Evolutionary conservation across 2,888 invertebrate genomes (phyloP), one percentile per base, ranked within the genome.

Genomic region (Stictocephala bisonia): DNA sequence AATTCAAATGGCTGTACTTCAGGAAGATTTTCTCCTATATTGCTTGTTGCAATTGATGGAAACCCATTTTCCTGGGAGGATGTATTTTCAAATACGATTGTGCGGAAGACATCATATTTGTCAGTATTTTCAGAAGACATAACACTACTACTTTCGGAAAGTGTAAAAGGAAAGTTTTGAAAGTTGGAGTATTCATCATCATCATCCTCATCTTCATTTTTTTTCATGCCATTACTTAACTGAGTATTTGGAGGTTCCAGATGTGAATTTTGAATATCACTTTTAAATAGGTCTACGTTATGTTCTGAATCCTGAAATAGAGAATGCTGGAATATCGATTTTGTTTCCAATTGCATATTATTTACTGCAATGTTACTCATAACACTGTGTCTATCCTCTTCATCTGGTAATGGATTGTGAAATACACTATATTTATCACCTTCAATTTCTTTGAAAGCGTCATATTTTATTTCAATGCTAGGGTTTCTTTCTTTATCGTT

Each of bases 31-130:
- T n/a, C n/a, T n/a, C n/a, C n/a, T n/a, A n/a, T n/a, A n/a, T n/a
- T n/a, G n/a, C n/a, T n/a, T n/a, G n/a, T n/a, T n/a, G n/a, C n/a
- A n/a, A n/a, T n/a, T n/a, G n/a, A n/a, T n/a, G n/a, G n/a, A n/a
- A n/a, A n/a, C n/a, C n/a, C n/a, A n/a, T n/a, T n/a, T n/a, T n/a
- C n/a, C n/a, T n/a, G n/a, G n/a, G n/a, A n/a, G n/a, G 29, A 78
- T 76, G 66, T 56, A 13, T 75, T 74, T 27, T 60, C 64, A 15
- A 50, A 72, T 6, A 75, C 77, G 72, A 86, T 79, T 77, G 82
- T 82, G 78, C 86, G 82, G 60, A 86, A 80, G 40, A 85, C 86
- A 77, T 85, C 85, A 75, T 86, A 86, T 74, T 84, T 85, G 75
- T 86, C 86, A 71, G 80, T 80, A 77, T 85, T 85, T 3, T 80